phyloP scores from a whole-genome alignment of 2,113 vertebrate species.

The Desmodus rotundus region DNA sequence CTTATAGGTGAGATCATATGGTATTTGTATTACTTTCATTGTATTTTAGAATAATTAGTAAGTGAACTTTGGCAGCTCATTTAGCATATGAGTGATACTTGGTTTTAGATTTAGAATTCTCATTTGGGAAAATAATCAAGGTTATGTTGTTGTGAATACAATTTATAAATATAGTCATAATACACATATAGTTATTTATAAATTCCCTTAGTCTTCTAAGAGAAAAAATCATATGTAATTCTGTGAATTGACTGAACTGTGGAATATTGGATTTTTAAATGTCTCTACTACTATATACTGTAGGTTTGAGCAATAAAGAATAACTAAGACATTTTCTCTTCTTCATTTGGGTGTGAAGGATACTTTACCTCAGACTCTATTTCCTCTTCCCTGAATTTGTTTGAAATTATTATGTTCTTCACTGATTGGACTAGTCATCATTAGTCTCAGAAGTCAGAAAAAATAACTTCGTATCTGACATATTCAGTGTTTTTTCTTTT shows the following conservation, averaged over 20 bases:
- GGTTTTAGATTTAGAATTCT: slow-evolving; percentile 20
- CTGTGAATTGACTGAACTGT: neutral
- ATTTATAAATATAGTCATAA: neutral
- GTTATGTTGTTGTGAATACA: neutral
- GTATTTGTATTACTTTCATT: neutral
- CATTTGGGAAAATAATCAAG: neutral
- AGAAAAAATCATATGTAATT: neutral
- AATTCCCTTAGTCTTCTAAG: neutral
- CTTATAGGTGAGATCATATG: too few relatives aligned
- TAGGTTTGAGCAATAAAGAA: slow-evolving; percentile 38
- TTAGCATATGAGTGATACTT: slow-evolving; percentile 4
- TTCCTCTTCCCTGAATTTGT: slow-evolving; percentile 69
- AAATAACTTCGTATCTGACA: neutral
- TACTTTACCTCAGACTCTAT: slow-evolving; percentile 68
- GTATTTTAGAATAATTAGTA: slow-evolving; percentile 28
- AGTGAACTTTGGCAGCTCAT: neutral
- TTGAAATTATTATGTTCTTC: slow-evolving; percentile 58
- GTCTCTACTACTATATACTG: slow-evolving; percentile 22
- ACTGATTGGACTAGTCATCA: slow-evolving; percentile 30
- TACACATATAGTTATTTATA: neutral
- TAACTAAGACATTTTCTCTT: slow-evolving; percentile 62
- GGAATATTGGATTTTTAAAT: slow-evolving; percentile 6
- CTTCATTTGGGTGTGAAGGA: slow-evolving; percentile 65
- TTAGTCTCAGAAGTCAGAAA: neutral
- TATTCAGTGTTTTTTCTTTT: neutral